A percentile compares a stretch with the other conserved stretches of the same genome.
These are phyloP conservation scores for Mycteria americana DNA, from an alignment of 2,797 vertebrate species.

Conservation along the genomic window DNA sequence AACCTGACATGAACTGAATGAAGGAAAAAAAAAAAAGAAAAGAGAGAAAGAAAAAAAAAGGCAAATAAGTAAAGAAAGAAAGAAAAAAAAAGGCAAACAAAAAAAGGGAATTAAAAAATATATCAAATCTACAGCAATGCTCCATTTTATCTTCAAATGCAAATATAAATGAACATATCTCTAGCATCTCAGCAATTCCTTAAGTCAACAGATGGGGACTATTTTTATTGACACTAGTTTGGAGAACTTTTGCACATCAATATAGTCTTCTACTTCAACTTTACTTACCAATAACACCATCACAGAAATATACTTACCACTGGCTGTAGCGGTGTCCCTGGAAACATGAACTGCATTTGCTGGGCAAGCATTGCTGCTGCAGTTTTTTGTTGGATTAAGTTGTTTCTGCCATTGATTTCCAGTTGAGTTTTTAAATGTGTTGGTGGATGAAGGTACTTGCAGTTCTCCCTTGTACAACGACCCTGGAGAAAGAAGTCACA, in stretches of 20 bases:
- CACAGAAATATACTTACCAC: conserved; percentile 80
- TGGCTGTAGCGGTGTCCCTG: conserved; percentile 90
- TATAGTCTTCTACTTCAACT: neutral
- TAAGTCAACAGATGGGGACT: neutral
- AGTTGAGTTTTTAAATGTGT: conserved; percentile 98
- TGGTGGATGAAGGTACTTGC: conserved; percentile 99
- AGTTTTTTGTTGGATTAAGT: conserved; percentile 99
- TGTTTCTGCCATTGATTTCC: conserved; percentile 99
- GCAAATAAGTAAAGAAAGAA: neutral
- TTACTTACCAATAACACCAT: neutral
- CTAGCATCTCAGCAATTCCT: neutral
- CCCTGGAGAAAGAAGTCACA: conserved; percentile 79
- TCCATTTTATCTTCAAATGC: neutral
- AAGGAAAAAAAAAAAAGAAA: no score
- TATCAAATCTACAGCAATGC: neutral
- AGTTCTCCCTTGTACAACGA: conserved; percentile 97
- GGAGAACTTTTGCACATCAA: neutral
- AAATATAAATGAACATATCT: neutral
- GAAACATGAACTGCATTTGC: conserved; percentile 99
- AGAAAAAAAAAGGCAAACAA: neutral
- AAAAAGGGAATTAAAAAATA: neutral
- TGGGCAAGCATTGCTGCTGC: conserved; percentile 96
- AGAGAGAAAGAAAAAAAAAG: neutral
- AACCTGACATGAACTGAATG: neutral
- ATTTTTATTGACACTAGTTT: neutral